phyloP scores from a whole-genome alignment of 2,797 vertebrate genomes.

The Lacerta bilineata region DNA sequence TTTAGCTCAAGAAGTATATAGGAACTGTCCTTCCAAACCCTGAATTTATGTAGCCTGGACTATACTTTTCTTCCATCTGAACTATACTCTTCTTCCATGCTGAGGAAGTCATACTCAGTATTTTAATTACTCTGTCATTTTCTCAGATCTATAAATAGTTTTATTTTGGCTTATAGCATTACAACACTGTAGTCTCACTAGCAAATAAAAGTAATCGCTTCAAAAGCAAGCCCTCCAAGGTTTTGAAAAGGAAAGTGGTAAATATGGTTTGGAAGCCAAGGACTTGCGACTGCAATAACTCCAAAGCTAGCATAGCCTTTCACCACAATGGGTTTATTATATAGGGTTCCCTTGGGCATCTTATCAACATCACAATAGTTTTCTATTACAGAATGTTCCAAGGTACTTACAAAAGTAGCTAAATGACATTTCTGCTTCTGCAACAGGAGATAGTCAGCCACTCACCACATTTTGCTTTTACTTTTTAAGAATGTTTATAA shows the following conservation, averaged over 20 bases:
- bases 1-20: constrained; percentile 2
- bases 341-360: not conserved
- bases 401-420: not conserved
- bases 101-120: not conserved
- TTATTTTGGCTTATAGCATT: not conserved
- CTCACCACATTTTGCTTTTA: not conserved
- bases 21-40: constrained; percentile 8
- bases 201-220: not conserved
- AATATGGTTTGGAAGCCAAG: not conserved
- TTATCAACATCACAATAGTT: not conserved
- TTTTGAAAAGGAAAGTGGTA: not conserved
- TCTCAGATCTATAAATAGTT: not conserved
- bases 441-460: not conserved
- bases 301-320: not conserved
- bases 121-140: constrained; percentile 40
- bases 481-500: too few species aligned
- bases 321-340: not conserved
- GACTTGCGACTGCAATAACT: not conserved
- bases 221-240: not conserved
- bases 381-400: not conserved
- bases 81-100: constrained; percentile 9
- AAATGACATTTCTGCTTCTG: not conserved
- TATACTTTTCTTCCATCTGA: constrained; percentile 18
- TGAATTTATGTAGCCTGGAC: not conserved
- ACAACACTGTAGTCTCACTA: not conserved